Percentiles rank a stretch among this genome's conserved stretches.
Conservation (phyloP, 2,888 invertebrate genomes). For the Drosophila mercatorum region DNA sequence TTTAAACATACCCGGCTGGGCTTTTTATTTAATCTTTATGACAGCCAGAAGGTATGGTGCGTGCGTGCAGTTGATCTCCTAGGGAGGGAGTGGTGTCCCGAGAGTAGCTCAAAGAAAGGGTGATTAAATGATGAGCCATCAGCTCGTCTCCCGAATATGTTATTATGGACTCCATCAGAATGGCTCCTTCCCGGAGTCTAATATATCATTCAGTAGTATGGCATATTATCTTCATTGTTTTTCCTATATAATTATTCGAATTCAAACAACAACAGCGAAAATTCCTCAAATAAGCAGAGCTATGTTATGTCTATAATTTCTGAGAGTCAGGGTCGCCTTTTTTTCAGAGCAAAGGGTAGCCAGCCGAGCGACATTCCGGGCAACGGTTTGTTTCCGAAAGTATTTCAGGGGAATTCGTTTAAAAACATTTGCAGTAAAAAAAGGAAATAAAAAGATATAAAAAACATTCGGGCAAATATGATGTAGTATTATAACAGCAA, state of each 20-base stretch:
- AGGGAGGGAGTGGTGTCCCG: constrained; percentile 7
- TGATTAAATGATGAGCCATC: constrained; percentile 13
- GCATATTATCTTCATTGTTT: constrained; percentile 16
- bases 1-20: constrained; percentile 52
- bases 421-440: constrained; percentile 71
- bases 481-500: constrained; percentile 55
- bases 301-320: constrained; percentile 69
- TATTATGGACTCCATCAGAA: constrained; percentile 4
- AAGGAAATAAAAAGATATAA: constrained; percentile 12
- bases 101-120: constrained; percentile 11
- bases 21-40: constrained; percentile 25
- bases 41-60: constrained; percentile 6
- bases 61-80: constrained; percentile 16
- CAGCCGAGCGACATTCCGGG: constrained; percentile 57
- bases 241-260: constrained; percentile 32
- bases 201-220: constrained; percentile 14
- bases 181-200: neutral
- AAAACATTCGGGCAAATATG: constrained; percentile 34
- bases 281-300: constrained; percentile 55
- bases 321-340: constrained; percentile 26
- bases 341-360: constrained; percentile 15
- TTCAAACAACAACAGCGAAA: constrained; percentile 27
- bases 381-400: constrained; percentile 60
- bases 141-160: neutral
- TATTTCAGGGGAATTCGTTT: constrained; percentile 71